Conservation (phyloP, 2,113 vertebrate species). For the Alligator mississippiensis region DNA sequence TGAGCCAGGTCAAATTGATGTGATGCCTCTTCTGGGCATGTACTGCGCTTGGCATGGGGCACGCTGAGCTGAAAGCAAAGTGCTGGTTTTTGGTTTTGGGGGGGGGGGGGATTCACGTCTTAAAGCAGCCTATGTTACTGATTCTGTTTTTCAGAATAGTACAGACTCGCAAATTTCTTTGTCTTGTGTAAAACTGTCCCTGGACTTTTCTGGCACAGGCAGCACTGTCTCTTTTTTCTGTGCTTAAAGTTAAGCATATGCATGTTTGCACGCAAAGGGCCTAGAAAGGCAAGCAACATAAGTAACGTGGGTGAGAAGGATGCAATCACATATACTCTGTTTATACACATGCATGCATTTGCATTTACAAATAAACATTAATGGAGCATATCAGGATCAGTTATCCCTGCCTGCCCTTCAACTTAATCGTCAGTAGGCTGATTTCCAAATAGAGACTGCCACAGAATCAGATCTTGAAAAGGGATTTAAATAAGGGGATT, state of each 20-base stretch:
- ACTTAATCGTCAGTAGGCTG: fast-evolving
- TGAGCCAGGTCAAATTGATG: too few relatives aligned
- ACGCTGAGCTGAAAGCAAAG: too few relatives aligned
- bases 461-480: background rate
- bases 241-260: background rate
- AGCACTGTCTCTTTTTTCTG: fast-evolving
- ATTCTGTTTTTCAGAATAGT: background rate
- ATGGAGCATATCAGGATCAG: fast-evolving
- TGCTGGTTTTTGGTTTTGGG: too few relatives aligned
- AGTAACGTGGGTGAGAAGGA: background rate
- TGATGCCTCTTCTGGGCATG: too few relatives aligned
- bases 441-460: background rate
- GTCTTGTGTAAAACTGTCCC: background rate
- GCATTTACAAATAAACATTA: fast-evolving
- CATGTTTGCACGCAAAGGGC: fast-evolving
- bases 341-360: background rate
- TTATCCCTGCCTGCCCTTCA: background rate
- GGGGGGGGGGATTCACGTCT: too few relatives aligned
- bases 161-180: background rate
- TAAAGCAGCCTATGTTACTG: background rate
- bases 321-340: background rate
- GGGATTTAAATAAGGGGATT: background rate
- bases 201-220: background rate
- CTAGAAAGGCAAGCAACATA: background rate
- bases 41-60: too few relatives aligned